Conservation (phyloP, 92 coral and sea anemone genomes). For the Porites rus region DNA sequence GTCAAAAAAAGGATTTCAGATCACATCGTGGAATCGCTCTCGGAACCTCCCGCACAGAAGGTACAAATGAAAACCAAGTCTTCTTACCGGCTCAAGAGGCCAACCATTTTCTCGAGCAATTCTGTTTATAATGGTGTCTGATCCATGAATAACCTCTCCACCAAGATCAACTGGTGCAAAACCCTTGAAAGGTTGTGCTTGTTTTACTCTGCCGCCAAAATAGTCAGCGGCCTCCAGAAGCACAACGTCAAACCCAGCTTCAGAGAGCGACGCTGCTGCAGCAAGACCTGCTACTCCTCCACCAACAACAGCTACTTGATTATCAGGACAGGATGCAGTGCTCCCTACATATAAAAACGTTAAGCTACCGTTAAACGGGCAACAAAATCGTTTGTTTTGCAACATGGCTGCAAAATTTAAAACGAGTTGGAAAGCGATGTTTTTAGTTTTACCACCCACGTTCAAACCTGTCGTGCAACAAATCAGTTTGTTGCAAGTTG, state of each 20-base stretch:
- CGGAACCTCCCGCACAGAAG: no score
- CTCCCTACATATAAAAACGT: not conserved
- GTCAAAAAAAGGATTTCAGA: no score
- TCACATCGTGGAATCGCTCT: no score
- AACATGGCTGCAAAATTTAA: no score
- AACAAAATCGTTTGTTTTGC: no score
- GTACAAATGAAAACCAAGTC: not conserved
- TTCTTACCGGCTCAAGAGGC: constrained; percentile 59
- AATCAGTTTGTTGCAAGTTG: no score
- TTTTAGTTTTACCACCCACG: no score
- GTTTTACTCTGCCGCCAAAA: constrained; percentile 95
- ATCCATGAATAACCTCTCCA: constrained; percentile 95
- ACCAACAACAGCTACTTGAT: constrained; percentile 85
- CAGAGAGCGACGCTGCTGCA: constrained; percentile 73
- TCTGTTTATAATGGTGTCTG: constrained; percentile 66
- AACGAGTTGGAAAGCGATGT: no score
- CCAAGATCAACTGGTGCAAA: constrained; percentile 95
- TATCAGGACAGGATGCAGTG: constrained; percentile 3
- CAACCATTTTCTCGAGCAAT: constrained; percentile 82
- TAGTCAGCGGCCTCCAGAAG: constrained; percentile 90
- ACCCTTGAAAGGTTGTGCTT: constrained; percentile 75
- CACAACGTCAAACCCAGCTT: constrained; percentile 83
- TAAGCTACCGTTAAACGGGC: not conserved
- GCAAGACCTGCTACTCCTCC: constrained; percentile 95
- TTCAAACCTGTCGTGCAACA: no score